phyloP scores from a whole-genome alignment of 2,888 invertebrate species.

The Mythimna impura region DNA sequence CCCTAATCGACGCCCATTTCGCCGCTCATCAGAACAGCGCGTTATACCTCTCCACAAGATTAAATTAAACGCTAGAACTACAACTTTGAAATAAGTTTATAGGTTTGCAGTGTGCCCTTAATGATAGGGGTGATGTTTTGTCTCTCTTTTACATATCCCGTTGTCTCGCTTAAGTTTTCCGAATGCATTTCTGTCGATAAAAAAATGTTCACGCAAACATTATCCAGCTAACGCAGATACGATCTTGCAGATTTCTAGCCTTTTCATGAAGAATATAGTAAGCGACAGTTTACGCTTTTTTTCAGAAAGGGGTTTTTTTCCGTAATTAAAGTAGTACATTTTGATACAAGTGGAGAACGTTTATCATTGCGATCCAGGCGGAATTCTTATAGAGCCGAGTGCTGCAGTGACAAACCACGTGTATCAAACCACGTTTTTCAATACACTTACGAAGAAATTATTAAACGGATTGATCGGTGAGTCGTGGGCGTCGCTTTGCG shows the following conservation, averaged over 20 bases:
- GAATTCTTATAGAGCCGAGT: too few relatives aligned
- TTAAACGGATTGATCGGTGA: too few relatives aligned
- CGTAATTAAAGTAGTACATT: too few relatives aligned
- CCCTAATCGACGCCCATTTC: conserved; percentile 63
- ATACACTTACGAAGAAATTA: too few relatives aligned
- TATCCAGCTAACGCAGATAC: neutral
- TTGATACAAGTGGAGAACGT: too few relatives aligned
- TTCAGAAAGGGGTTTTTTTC: neutral
- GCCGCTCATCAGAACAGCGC: conserved; percentile 48
- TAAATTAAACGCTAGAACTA: conserved; percentile 58
- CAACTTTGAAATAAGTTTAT: conserved; percentile 36
- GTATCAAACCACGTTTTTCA: too few relatives aligned
- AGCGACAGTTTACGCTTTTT: neutral
- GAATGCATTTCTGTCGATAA: neutral
- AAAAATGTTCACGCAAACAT: neutral
- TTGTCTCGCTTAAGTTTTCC: neutral
- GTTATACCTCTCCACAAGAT: conserved; percentile 56
- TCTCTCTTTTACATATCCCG: neutral
- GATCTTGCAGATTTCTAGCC: neutral
- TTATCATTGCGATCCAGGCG: too few relatives aligned
- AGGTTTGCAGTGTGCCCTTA: conserved; percentile 17
- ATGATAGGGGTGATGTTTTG: neutral
- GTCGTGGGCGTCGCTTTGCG: too few relatives aligned
- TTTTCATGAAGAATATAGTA: too few relatives aligned
- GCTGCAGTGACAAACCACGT: too few relatives aligned